Base-by-base conservation (phyloP, 2,888 invertebrate species). In the Abscondita cerata region DNA sequence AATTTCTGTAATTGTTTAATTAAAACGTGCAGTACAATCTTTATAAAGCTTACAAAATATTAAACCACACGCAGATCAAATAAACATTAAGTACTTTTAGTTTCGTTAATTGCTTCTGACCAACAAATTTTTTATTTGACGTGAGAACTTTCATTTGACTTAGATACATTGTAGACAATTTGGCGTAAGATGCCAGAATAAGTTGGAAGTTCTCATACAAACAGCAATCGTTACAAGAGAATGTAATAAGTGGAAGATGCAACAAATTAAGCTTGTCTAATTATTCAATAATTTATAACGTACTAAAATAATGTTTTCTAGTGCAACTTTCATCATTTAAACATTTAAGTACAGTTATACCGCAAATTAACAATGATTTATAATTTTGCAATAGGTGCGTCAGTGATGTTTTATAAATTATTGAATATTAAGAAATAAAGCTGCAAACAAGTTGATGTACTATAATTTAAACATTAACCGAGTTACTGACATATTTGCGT, bases 401-500 rank as follows among this genome's bases (percentile, higher is more conserved):
- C 25, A 12, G 25, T 20, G 25, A 57, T 57, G 57, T 51, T 41
- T 51, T 50, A 51, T 57, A 51, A 50, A 57, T 57, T 44, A 51
- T 50, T 40, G 50, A 50, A 50, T 57, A 57, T 57, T 57, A 57
- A 57, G 57, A 57, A 57, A 57, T 57, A 57, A 40, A 19, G 20
- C 46, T 40, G 16, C 12, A 38, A 48, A 44, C 44, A 44, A 44
- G 44, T 44, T 54, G 55, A 56, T 56, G 31, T 46, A 46, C 41
- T 44, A 51, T 51, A 51, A 57, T 51, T 51, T 51, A 57, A 51
- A 19, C 31, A 55, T 20, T 51, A 44, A 44, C 57, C 41, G 57
- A 51, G 58, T 58, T 58, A 52, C 52, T 52, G 51, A 52, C 51
- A 58, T 58, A 46, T 52, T 58, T 52, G 58, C 58, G 46, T 46